Conservation (phyloP, 1,140 invertebrate genomes). For the Ceratosolen solmsi region DNA sequence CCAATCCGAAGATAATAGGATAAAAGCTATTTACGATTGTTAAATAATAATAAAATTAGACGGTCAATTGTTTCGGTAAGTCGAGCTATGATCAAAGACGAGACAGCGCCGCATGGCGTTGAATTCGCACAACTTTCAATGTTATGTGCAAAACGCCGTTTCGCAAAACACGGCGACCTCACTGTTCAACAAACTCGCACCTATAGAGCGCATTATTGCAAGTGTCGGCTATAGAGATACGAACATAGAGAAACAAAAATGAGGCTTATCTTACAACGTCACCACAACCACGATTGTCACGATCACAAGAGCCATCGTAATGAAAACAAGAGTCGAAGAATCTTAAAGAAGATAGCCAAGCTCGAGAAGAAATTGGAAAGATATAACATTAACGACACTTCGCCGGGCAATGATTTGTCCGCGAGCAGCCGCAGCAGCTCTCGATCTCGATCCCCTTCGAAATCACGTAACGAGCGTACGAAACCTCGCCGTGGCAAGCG, state of each 20-base stretch:
- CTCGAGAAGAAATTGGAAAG: conserved; percentile 32
- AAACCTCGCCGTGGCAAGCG: background rate
- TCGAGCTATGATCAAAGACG: background rate
- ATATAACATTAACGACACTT: background rate
- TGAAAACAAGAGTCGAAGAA: background rate
- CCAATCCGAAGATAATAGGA: too few relatives aligned
- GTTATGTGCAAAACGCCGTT: conserved; percentile 2
- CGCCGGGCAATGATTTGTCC: background rate
- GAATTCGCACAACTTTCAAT: conserved; percentile 1
- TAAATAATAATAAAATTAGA: too few relatives aligned
- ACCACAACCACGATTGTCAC: background rate
- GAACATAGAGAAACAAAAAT: too few relatives aligned
- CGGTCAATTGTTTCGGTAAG: too few relatives aligned
- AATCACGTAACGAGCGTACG: background rate
- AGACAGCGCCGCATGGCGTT: background rate
- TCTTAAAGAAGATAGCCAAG: conserved; percentile 31
- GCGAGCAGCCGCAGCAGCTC: background rate
- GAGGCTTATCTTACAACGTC: background rate
- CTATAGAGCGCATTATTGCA: background rate
- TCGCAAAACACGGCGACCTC: background rate
- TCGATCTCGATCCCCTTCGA: conserved; percentile 6
- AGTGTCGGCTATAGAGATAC: background rate
- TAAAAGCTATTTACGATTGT: too few relatives aligned
- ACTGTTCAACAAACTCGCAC: background rate
- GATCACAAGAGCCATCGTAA: background rate